Evolutionary conservation across 2,797 vertebrate species (phyloP).

Genomic region (Carapus acus): DNA sequence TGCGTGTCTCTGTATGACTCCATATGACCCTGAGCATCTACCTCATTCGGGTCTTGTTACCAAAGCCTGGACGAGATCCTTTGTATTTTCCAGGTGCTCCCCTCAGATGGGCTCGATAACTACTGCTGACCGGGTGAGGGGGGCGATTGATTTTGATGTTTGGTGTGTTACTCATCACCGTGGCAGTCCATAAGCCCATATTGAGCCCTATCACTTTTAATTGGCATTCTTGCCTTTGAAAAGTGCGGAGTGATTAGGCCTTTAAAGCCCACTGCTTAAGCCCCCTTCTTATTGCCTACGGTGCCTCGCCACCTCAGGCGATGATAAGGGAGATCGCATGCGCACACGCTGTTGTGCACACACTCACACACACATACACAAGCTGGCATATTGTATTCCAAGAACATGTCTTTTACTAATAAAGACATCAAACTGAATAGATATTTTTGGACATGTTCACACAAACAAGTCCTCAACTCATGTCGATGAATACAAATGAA

Average conservation of each 20-base stretch:
- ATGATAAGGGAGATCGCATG: slow-evolving; percentile 20
- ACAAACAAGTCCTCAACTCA: slow-evolving; percentile 31
- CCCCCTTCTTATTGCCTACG: slow-evolving; percentile 60
- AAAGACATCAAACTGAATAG: slow-evolving; percentile 38
- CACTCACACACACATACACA: slow-evolving; percentile 5
- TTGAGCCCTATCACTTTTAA: slow-evolving; percentile 75
- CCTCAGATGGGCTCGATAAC: slow-evolving; percentile 43
- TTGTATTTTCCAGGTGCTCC: slow-evolving; percentile 44
- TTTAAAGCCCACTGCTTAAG: slow-evolving; percentile 60
- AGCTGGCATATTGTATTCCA: slow-evolving; percentile 12
- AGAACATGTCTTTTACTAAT: slow-evolving; percentile 17
- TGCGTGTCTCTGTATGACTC: slow-evolving; percentile 24
- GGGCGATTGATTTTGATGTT: slow-evolving; percentile 62
- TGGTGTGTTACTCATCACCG: slow-evolving; percentile 47
- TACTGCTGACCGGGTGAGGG: slow-evolving; percentile 41
- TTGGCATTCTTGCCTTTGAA: slow-evolving; percentile 72
- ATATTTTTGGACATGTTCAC: slow-evolving; percentile 28
- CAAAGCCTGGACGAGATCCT: slow-evolving; percentile 17
- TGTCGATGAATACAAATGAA: slow-evolving; percentile 36
- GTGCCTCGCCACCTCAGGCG: slow-evolving; percentile 44
- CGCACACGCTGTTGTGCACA: slow-evolving; percentile 8
- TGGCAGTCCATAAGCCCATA: slow-evolving; percentile 64
- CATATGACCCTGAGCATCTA: slow-evolving; percentile 21
- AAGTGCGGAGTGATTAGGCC: slow-evolving; percentile 66
- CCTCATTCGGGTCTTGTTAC: slow-evolving; percentile 11